These are phyloP conservation scores for Erythrocercus mccallii DNA, from an alignment of 2,113 vertebrate genomes.

Conservation along the genomic window DNA sequence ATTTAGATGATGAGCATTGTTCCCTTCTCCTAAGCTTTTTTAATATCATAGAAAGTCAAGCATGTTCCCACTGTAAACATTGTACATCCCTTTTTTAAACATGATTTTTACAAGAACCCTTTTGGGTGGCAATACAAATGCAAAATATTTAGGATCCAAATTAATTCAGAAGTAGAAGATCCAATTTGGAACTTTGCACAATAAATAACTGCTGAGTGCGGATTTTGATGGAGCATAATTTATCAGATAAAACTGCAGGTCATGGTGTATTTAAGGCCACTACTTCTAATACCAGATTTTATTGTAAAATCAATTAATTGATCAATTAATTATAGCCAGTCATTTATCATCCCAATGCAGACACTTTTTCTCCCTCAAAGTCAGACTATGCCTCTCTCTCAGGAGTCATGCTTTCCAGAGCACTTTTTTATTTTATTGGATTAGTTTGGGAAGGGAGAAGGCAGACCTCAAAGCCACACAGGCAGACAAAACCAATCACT, in stretches of 20 bases:
- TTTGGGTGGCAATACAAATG: conserved; percentile 23
- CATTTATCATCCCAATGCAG: conserved; percentile 42
- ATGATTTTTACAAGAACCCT: conserved; percentile 9
- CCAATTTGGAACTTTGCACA: conserved; percentile 17
- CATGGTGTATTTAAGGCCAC: conserved; percentile 35
- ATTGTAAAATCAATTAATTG: conserved; percentile 58
- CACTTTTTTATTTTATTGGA: conserved; percentile 12
- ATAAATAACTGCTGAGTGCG: conserved; percentile 54
- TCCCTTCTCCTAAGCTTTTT: conserved; percentile 29
- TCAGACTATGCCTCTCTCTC: not conserved
- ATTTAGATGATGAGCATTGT: conserved; percentile 15
- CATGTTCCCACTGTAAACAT: conserved; percentile 33
- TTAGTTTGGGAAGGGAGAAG: not conserved
- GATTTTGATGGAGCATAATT: conserved; percentile 51
- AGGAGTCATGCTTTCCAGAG: not conserved
- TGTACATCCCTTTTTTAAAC: conserved; percentile 27
- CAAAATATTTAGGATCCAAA: conserved; percentile 52
- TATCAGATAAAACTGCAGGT: conserved; percentile 41
- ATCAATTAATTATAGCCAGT: conserved; percentile 65
- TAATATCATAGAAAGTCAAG: conserved; percentile 33
- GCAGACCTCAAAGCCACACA: not conserved
- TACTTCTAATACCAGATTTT: conserved; percentile 16
- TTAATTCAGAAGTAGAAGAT: conserved; percentile 44
- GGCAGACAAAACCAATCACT: not conserved
- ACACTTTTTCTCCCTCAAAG: conserved; percentile 9